phyloP scores from a whole-genome alignment of 2,113 vertebrate genomes.

The Xenopus tropicalis region UCB_Xtro_10.0 CM004443.2:91226501-91227000 shows the following conservation, averaged over 20 bases:
- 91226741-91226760: slow-evolving; percentile 83
- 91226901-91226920: slow-evolving; percentile 69
- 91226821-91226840: not conserved
- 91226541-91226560: too few relatives aligned
- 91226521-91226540: too few relatives aligned
- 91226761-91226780: slow-evolving; percentile 87
- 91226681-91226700: slow-evolving; percentile 82
- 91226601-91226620: too few relatives aligned
- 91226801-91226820: too few relatives aligned
- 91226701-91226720: slow-evolving; percentile 95
- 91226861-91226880: not conserved
- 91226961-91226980: slow-evolving; percentile 73
- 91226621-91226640: too few relatives aligned
- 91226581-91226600: too few relatives aligned
- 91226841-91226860: not conserved
- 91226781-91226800: slow-evolving; percentile 67
- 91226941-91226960: slow-evolving; percentile 82
- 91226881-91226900: slow-evolving; percentile 72
- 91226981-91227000: slow-evolving; percentile 87
- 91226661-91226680: slow-evolving; percentile 26
- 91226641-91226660: too few relatives aligned
- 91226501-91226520: too few relatives aligned
- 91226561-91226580: too few relatives aligned
- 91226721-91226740: slow-evolving; percentile 82
- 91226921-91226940: slow-evolving; percentile 74